phyloP scores from a whole-genome alignment of 2,113 vertebrate species.

The Chionis minor region DNA sequence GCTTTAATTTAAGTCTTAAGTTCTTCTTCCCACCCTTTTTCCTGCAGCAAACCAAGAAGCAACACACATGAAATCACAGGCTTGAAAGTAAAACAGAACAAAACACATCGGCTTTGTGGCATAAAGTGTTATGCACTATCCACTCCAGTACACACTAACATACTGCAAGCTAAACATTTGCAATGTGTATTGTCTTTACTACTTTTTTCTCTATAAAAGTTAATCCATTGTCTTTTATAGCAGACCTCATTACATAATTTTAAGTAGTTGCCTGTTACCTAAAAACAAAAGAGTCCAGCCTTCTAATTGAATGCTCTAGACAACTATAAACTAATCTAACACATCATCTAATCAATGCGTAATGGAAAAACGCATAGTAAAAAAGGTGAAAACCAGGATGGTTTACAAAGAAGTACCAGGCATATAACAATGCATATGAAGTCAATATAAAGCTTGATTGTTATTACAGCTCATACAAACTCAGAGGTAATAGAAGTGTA shows the following conservation, averaged over 20 bases:
- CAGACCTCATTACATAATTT: not conserved
- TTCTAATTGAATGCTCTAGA: not conserved
- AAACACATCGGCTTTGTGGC: not conserved
- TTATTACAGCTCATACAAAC: not conserved
- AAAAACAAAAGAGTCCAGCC: not conserved
- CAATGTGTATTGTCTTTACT: not conserved
- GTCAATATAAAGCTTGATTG: not conserved
- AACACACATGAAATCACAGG: not conserved
- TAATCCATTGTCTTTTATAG: not conserved
- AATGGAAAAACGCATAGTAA: not conserved
- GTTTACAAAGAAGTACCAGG: not conserved
- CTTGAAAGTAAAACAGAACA: not conserved
- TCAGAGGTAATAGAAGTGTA: not conserved
- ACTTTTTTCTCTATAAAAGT: not conserved
- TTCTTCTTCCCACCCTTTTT: not conserved
- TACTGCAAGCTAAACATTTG: not conserved
- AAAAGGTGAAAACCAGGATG: not conserved
- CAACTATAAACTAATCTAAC: not conserved
- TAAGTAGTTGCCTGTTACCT: not conserved
- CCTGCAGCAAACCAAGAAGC: not conserved
- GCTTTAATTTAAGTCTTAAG: not conserved
- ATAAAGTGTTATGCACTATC: not conserved
- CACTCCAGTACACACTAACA: not conserved
- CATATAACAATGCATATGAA: not conserved
- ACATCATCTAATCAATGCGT: not conserved